phyloP scores from a whole-genome alignment of 2,113 vertebrate genomes.

The Rhegmatorhina hoffmannsi region DNA sequence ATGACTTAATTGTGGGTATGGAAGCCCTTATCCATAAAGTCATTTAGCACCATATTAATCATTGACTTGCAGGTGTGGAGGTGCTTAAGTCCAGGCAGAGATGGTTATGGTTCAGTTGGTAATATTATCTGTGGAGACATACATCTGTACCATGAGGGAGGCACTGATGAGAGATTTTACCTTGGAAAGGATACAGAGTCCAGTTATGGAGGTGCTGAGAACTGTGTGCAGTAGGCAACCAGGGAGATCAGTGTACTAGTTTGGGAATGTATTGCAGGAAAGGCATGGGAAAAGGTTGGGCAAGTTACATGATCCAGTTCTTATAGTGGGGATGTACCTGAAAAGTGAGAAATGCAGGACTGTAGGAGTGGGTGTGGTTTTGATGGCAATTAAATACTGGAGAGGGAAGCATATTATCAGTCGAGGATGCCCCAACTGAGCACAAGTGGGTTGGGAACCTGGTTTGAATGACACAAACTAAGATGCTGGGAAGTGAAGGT shows the following conservation, averaged over 20 bases:
- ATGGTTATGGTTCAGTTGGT: neutral
- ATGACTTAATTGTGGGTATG: neutral
- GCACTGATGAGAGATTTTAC: neutral
- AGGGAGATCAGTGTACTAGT: neutral
- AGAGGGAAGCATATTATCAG: neutral
- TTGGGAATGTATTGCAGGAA: neutral
- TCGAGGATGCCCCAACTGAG: neutral
- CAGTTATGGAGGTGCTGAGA: neutral
- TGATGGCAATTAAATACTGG: neutral
- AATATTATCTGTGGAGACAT: neutral
- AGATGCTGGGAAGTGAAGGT: neutral
- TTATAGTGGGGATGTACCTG: neutral
- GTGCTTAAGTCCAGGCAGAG: neutral
- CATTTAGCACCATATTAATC: neutral
- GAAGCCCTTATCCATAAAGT: neutral
- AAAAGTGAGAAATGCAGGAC: neutral
- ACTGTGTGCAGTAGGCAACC: neutral
- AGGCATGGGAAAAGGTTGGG: fast-evolving
- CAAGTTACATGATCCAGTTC: neutral
- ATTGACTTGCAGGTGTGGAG: neutral
- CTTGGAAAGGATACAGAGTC: neutral
- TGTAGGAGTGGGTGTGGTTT: neutral
- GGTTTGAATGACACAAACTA: neutral
- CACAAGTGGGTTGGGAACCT: neutral
- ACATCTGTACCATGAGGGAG: neutral